Base-by-base conservation (phyloP, 2,888 invertebrate genomes). In the Junonia oenone region DNA sequence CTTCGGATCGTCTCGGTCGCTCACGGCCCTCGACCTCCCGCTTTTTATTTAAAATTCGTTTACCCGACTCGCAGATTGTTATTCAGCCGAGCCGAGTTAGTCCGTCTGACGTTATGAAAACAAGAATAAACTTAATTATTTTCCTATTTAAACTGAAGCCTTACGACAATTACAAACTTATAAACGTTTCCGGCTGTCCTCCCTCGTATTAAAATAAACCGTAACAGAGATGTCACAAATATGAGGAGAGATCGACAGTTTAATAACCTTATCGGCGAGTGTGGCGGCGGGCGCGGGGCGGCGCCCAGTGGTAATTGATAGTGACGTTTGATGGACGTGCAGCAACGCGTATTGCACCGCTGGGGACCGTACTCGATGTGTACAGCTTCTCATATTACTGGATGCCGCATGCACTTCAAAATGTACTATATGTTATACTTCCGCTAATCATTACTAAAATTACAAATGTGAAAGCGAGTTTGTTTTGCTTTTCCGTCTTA, bases 41-140 rank as follows among this genome's bases (percentile, higher is more conserved):
- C 81, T 81, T 88, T 84, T 85, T 85, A 87, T 88, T 86, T 84
- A 83, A 88, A 89, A 89, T 83, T 87, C 83, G 86, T 82, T 89
- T 87, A 86, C 81, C 75, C 72, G 75, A 66, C 72, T 80, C 73
- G 78, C 75, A 83, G 83, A 86, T 88, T 88, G 87, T 82, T 84
- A 81, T 83, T 79, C 76, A 73, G 73, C 71, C 71, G 72, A 80
- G 63, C 63, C 72, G 72, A 80, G 65, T 63, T 66, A 63, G 65
- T 63, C 72, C 73, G 78, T 73, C 75, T 72, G 74, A 68, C 73
- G 76, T 74, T 79, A 78, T 76, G 73, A 76, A 78, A 84, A 81
- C 77, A 78, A 75, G 70, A 72, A 76, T 74, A 78, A 83, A 83
- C 76, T 79, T 76, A 75, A 84, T 82, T 82, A 81, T 68, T 69